A percentile compares a stretch with the other conserved stretches of the same genome.
Conservation (phyloP, 2,888 invertebrate species). For the Nasonia oneida region DNA sequence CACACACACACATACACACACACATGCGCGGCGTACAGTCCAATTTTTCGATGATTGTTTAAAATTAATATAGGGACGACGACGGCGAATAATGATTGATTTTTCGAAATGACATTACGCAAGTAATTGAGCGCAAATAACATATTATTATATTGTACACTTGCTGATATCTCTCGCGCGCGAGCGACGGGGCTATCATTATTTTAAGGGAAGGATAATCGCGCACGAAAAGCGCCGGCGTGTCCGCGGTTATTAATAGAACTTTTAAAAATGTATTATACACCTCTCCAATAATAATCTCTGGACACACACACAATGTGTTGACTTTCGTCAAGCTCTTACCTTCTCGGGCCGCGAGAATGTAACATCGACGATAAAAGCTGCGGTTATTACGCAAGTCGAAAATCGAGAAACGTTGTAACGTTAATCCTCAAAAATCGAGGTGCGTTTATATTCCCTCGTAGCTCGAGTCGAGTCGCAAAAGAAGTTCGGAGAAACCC, state of each 20-base stretch:
- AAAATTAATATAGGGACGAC: conserved; percentile 30
- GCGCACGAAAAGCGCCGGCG: background rate
- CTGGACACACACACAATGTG: no score
- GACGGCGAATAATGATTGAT: conserved; percentile 41
- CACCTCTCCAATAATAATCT: no score
- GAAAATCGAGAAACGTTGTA: no score
- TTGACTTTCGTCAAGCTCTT: no score
- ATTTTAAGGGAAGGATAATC: conserved; percentile 29
- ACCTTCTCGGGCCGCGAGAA: no score
- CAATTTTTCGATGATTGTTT: conserved; percentile 41
- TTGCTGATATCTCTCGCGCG: background rate
- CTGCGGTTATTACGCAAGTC: no score
- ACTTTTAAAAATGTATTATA: background rate
- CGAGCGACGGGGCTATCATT: conserved; percentile 15
- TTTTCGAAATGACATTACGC: conserved; percentile 25
- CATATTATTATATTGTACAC: conserved; percentile 17
- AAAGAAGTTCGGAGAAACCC: no score
- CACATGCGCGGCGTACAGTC: background rate
- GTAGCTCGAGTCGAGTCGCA: no score
- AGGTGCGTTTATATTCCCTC: no score
- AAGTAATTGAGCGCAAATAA: conserved; percentile 43
- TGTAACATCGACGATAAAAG: no score
- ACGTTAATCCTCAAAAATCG: no score
- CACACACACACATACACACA: no score
- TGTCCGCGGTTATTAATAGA: background rate